Conservation (phyloP, 2,113 vertebrate genomes). For the Collichthys lucidus region DNA sequence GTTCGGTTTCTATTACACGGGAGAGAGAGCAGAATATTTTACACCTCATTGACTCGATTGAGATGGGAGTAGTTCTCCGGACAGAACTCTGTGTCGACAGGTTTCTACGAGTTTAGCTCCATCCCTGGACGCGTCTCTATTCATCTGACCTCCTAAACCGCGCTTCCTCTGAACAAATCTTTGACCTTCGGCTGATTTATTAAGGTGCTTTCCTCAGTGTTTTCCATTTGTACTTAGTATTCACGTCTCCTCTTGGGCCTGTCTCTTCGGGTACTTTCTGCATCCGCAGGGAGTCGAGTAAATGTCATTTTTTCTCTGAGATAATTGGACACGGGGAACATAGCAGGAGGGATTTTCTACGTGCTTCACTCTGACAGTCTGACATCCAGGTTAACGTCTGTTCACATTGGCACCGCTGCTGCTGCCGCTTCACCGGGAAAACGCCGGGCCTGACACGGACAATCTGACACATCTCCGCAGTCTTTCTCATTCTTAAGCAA, state of each 20-base stretch:
- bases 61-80: not conserved
- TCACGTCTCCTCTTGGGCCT: constrained; percentile 45
- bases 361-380: constrained; percentile 62
- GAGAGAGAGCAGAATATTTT: constrained; percentile 27
- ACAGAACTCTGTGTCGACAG: not conserved
- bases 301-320: constrained; percentile 58
- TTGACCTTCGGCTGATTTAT: constrained; percentile 61
- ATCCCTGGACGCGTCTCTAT: not conserved
- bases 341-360: constrained; percentile 52
- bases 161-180: constrained; percentile 32
- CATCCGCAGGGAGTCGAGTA: constrained; percentile 53
- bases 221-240: constrained; percentile 59
- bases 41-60: constrained; percentile 7
- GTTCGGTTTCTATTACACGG: constrained; percentile 28
- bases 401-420: constrained; percentile 24
- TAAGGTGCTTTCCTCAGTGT: constrained; percentile 25
- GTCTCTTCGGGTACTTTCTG: constrained; percentile 54
- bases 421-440: constrained; percentile 7
- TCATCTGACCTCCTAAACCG: constrained; percentile 31
- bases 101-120: not conserved
- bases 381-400: constrained; percentile 66
- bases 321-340: constrained; percentile 76
- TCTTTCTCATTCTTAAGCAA: not conserved
- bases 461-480: constrained; percentile 46
- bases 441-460: constrained; percentile 32